These are phyloP conservation scores for Synanthedon formicaeformis DNA, from an alignment of 2,888 invertebrate species.

Conservation along the genomic window DNA sequence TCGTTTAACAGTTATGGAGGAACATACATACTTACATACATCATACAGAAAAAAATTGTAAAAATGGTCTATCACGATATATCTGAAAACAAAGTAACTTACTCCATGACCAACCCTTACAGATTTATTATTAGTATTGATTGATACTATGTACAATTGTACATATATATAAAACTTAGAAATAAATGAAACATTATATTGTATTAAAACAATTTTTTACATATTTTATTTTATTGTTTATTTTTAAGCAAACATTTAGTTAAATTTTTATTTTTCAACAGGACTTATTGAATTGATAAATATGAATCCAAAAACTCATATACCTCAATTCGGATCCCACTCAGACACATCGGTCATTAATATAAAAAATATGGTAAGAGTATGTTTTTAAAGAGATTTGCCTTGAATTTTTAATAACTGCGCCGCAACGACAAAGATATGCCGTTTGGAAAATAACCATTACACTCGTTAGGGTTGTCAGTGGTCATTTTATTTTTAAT, in stretches of 20 bases:
- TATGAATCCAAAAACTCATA: slow-evolving; percentile 29
- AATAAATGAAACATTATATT: no score
- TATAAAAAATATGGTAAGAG: slow-evolving; percentile 67
- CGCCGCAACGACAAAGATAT: slow-evolving; percentile 1
- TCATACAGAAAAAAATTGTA: no score
- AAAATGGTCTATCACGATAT: no score
- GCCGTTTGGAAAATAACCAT: background rate
- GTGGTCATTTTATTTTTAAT: background rate
- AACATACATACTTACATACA: no score
- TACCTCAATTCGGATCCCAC: slow-evolving; percentile 66
- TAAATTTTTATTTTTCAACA: background rate
- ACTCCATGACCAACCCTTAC: no score
- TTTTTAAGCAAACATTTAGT: background rate
- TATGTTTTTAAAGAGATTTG: slow-evolving; percentile 1
- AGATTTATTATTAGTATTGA: no score
- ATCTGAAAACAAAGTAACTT: no score
- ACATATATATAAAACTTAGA: no score
- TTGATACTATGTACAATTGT: no score
- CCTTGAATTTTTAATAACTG: slow-evolving; percentile 3
- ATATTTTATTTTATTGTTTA: no score
- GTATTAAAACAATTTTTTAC: no score
- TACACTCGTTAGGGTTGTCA: background rate
- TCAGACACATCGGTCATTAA: slow-evolving; percentile 76
- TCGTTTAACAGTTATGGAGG: no score
- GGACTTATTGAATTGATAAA: background rate